Evolutionary conservation across 2,888 invertebrate genomes (phyloP).

Genomic region (Tinea semifulvella): DNA sequence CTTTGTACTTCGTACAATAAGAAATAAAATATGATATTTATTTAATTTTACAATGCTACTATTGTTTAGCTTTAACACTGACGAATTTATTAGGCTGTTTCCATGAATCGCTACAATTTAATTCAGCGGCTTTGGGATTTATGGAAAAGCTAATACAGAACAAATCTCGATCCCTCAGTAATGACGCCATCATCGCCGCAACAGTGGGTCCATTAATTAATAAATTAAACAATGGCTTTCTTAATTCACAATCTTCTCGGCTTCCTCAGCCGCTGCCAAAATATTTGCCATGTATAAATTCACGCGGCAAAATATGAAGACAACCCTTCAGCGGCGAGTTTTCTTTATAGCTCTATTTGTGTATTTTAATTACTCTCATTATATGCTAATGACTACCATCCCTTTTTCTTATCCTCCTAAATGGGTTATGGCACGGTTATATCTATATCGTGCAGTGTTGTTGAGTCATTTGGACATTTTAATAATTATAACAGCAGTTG

Average conservation of each 20-base stretch:
- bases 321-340: conserved; percentile 62
- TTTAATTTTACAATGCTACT: background rate
- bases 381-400: conserved; percentile 69
- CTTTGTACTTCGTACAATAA: too few relatives aligned
- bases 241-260: conserved; percentile 41
- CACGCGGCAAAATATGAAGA: conserved; percentile 58
- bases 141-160: conserved; percentile 9
- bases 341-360: conserved; percentile 74
- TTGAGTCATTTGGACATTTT: conserved; percentile 57
- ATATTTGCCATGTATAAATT: conserved; percentile 66
- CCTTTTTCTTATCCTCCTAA: conserved; percentile 67
- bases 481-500: conserved; percentile 51
- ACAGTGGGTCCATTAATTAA: conserved; percentile 60
- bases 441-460: conserved; percentile 52
- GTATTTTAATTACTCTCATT: conserved; percentile 78
- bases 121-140: conserved; percentile 11
- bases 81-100: background rate
- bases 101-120: background rate
- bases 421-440: conserved; percentile 64
- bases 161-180: conserved; percentile 11
- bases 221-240: conserved; percentile 61
- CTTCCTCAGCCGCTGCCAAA: conserved; percentile 50
- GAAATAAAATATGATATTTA: background rate
- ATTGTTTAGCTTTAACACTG: background rate
- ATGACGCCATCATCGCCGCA: conserved; percentile 36